Evolutionary conservation across 2,888 invertebrate genomes (phyloP).

Genomic region (Myathropa florea): DNA sequence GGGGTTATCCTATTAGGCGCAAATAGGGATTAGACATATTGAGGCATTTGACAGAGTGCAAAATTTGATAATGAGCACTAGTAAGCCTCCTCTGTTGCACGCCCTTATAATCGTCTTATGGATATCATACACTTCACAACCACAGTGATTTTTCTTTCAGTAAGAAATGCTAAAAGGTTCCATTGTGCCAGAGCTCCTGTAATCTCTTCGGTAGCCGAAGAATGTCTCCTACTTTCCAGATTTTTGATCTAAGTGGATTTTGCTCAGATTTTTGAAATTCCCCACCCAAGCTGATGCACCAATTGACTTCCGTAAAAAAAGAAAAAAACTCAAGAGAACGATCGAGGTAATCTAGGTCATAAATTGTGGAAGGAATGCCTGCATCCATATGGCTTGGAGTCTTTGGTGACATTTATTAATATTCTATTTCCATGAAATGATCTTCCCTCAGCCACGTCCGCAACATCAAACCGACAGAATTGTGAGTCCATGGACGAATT

Average conservation of each 20-base stretch:
- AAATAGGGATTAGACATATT: slow-evolving; percentile 56
- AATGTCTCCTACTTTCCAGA: slow-evolving; percentile 11
- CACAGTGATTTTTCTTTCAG: background rate
- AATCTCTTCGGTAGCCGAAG: slow-evolving; percentile 36
- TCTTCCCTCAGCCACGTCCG: background rate
- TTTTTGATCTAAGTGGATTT: slow-evolving; percentile 9
- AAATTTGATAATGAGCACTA: slow-evolving; percentile 57
- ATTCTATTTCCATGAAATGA: slow-evolving; percentile 38
- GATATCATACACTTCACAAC: slow-evolving; percentile 39
- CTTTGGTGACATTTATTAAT: slow-evolving; percentile 43
- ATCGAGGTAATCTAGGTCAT: slow-evolving; percentile 42
- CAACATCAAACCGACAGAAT: slow-evolving; percentile 4
- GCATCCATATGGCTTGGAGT: slow-evolving; percentile 57
- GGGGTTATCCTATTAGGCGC: slow-evolving; percentile 53
- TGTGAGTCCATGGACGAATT: background rate
- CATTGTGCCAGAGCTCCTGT: slow-evolving; percentile 23
- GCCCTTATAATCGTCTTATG: slow-evolving; percentile 64
- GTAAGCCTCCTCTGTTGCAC: slow-evolving; percentile 56
- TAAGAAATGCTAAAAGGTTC: background rate
- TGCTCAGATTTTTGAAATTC: slow-evolving; percentile 21
- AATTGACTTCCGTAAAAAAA: slow-evolving; percentile 46
- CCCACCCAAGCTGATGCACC: slow-evolving; percentile 1
- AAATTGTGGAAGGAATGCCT: slow-evolving; percentile 43
- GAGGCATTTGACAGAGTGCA: slow-evolving; percentile 15
- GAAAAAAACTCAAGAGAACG: background rate